Conservation (phyloP, 2,888 invertebrate species). For the Bhutanitis thaidina region DNA sequence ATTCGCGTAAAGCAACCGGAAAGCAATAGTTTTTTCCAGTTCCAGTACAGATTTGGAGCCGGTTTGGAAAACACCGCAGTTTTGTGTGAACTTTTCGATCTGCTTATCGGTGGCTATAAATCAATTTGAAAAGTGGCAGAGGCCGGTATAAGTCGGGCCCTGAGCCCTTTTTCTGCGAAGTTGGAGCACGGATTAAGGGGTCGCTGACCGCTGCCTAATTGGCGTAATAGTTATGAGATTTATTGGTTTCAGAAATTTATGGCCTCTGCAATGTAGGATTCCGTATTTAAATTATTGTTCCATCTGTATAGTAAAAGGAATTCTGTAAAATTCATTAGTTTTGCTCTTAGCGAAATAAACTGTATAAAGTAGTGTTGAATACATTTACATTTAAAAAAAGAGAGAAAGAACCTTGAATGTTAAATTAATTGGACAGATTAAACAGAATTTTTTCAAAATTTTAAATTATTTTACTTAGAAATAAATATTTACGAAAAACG, state of each 20-base stretch:
- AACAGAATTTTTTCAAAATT: too few relatives aligned
- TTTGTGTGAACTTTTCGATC: constrained; percentile 46
- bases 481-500: too few relatives aligned
- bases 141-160: constrained; percentile 54
- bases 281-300: constrained; percentile 24
- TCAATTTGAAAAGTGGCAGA: constrained; percentile 68
- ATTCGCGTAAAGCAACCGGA: constrained; percentile 40
- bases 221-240: constrained; percentile 72
- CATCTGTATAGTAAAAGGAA: background rate
- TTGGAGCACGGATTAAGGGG: constrained; percentile 57
- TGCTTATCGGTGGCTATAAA: constrained; percentile 68
- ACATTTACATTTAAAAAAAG: too few relatives aligned
- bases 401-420: too few relatives aligned
- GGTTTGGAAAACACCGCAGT: constrained; percentile 9
- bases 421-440: too few relatives aligned
- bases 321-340: too few relatives aligned
- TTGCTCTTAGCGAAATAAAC: too few relatives aligned
- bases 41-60: constrained; percentile 6
- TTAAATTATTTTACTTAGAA: too few relatives aligned
- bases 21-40: constrained; percentile 47
- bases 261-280: constrained; percentile 29
- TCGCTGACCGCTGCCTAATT: constrained; percentile 69
- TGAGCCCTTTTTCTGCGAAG: constrained; percentile 65
- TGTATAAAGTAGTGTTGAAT: too few relatives aligned
- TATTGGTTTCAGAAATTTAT: constrained; percentile 40